phyloP scores from a whole-genome alignment of 92 coral and sea anemone species.

The Anthopleura xanthogrammica region DNA sequence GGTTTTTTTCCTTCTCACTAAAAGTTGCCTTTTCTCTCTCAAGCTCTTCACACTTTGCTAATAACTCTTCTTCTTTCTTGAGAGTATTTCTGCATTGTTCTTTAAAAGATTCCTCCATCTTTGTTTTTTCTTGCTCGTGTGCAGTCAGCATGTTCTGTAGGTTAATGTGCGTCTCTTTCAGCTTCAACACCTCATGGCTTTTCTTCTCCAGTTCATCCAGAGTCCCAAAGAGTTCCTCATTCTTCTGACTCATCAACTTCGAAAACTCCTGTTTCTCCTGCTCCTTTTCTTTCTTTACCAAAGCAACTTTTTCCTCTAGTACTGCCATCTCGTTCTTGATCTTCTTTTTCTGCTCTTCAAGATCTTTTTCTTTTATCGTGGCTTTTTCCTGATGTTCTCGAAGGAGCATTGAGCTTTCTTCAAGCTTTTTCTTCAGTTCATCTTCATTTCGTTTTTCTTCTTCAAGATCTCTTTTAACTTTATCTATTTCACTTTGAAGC shows the following conservation, averaged over 20 bases:
- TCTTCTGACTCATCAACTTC: slow-evolving; percentile 54
- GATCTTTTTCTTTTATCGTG: neutral
- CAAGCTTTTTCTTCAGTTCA: slow-evolving; percentile 25
- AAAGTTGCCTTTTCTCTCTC: slow-evolving; percentile 44
- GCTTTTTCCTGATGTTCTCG: neutral
- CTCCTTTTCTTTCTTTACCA: slow-evolving; percentile 56
- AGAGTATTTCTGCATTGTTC: slow-evolving; percentile 53
- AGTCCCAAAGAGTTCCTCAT: slow-evolving; percentile 39
- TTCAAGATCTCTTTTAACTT: slow-evolving; percentile 35
- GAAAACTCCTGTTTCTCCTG: slow-evolving; percentile 40
- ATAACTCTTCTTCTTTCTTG: slow-evolving; percentile 41
- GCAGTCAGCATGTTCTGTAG: slow-evolving; percentile 55
- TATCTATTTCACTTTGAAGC: slow-evolving; percentile 48
- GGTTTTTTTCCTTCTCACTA: slow-evolving; percentile 54
- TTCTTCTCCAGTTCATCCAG: slow-evolving; percentile 48
- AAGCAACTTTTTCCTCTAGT: slow-evolving; percentile 31
- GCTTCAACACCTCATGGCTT: slow-evolving; percentile 43
- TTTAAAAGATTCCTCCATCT: slow-evolving; percentile 47
- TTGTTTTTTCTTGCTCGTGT: slow-evolving; percentile 48
- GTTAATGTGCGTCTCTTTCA: slow-evolving; percentile 51
- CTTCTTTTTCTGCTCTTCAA: slow-evolving; percentile 18
- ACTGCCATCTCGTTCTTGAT: slow-evolving; percentile 11
- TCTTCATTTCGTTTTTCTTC: slow-evolving; percentile 26
- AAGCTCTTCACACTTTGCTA: slow-evolving; percentile 45
- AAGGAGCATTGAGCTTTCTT: neutral